phyloP scores from a whole-genome alignment of 1,140 invertebrate species.

The Psix sp. region DNA sequence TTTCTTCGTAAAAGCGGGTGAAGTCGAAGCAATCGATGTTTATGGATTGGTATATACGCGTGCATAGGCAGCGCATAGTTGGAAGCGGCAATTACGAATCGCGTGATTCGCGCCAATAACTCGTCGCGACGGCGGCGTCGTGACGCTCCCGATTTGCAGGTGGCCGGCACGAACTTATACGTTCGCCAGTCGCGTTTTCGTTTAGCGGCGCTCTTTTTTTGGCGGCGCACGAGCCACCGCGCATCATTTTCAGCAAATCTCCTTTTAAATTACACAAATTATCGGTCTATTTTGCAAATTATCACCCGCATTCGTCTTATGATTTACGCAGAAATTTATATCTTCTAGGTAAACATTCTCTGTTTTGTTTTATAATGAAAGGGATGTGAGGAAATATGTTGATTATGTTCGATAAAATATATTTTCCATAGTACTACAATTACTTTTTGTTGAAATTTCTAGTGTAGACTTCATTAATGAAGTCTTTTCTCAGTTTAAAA shows the following conservation, averaged over 20 bases:
- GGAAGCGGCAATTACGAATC: slow-evolving; percentile 69
- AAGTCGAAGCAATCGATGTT: slow-evolving; percentile 69
- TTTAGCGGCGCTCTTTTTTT: slow-evolving; percentile 57
- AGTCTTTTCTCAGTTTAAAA: no score
- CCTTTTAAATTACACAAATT: slow-evolving; percentile 39
- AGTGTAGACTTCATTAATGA: no score
- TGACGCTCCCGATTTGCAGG: slow-evolving; percentile 67
- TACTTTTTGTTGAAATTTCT: no score
- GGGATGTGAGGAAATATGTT: no score
- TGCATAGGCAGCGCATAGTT: slow-evolving; percentile 61
- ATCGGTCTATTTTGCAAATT: slow-evolving; percentile 32
- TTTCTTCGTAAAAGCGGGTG: slow-evolving; percentile 56
- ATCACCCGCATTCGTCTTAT: no score
- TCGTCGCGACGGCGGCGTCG: slow-evolving; percentile 67
- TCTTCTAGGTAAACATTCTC: no score
- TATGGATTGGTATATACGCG: slow-evolving; percentile 67
- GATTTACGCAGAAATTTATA: no score
- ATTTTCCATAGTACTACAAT: no score
- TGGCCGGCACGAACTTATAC: slow-evolving; percentile 61
- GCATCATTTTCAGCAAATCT: slow-evolving; percentile 26
- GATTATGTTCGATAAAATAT: no score
- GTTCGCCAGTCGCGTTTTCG: slow-evolving; percentile 45
- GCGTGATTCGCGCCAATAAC: slow-evolving; percentile 69
- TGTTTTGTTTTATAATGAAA: no score
- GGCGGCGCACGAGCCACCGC: slow-evolving; percentile 6